Evolutionary conservation across 2,113 vertebrate genomes (phyloP).

Genomic region (Chloropsis cyanopogon): DNA sequence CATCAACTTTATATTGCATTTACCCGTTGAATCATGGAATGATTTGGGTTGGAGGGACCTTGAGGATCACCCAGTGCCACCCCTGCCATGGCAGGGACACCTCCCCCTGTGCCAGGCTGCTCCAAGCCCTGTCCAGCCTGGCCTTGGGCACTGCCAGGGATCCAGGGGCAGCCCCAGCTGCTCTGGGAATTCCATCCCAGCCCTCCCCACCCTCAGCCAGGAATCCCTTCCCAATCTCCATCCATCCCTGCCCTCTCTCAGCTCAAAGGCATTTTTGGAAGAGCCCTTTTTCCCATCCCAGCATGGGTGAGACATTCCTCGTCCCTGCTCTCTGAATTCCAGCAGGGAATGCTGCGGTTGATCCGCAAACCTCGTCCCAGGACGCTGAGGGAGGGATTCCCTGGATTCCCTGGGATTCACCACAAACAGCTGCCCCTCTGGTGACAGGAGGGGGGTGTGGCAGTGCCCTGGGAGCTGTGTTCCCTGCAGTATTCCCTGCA

Average conservation of each 20-base stretch:
- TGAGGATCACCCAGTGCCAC: accelerated
- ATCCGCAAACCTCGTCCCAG: accelerated
- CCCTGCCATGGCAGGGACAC: neutral
- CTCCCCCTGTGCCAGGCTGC: neutral
- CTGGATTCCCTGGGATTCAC: accelerated
- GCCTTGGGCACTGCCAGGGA: neutral
- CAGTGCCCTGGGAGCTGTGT: accelerated
- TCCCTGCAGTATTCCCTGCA: neutral
- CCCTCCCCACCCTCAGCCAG: accelerated
- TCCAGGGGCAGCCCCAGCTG: neutral
- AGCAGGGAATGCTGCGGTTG: accelerated
- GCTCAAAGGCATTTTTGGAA: neutral
- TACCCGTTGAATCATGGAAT: neutral
- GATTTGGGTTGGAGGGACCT: neutral
- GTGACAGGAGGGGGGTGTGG: accelerated
- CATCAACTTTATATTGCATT: neutral
- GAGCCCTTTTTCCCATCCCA: neutral
- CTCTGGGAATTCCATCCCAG: neutral
- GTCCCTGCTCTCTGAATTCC: neutral
- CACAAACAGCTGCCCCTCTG: neutral
- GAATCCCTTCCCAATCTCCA: neutral
- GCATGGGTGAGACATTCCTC: neutral
- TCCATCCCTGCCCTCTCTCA: accelerated
- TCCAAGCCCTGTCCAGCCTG: neutral
- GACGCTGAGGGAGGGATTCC: neutral